Conservation (phyloP, 2,113 vertebrate genomes). For the Gymnogyps californianus region DNA sequence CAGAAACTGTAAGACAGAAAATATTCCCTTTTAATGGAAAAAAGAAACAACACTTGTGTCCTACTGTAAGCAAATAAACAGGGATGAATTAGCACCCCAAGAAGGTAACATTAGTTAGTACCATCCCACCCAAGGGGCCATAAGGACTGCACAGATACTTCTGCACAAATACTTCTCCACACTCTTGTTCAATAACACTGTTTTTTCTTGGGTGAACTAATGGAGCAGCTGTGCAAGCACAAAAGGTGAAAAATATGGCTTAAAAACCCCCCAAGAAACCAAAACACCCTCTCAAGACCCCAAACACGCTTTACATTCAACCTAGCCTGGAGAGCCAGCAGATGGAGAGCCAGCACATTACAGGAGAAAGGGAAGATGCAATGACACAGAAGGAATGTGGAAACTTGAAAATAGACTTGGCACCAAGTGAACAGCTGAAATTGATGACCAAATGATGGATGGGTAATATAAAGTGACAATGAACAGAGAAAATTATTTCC, state of each 20-base stretch:
- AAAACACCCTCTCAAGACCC: background rate
- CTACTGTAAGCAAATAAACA: background rate
- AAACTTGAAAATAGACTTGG: conserved; percentile 48
- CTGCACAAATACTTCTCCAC: background rate
- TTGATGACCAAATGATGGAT: conserved; percentile 11
- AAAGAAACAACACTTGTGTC: background rate
- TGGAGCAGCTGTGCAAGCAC: background rate
- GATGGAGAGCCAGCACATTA: background rate
- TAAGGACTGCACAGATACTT: background rate
- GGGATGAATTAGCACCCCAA: background rate
- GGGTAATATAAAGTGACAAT: conserved; percentile 15
- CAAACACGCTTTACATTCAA: background rate
- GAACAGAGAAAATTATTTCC: conserved; percentile 18
- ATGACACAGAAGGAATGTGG: conserved; percentile 8
- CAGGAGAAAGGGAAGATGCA: background rate
- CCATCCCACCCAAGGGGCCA: background rate
- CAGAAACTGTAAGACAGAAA: background rate
- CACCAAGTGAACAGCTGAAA: background rate
- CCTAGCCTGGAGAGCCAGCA: background rate
- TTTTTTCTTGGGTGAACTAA: background rate
- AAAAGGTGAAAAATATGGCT: background rate
- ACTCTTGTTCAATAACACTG: background rate
- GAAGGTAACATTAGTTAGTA: background rate
- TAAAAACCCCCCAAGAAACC: background rate
- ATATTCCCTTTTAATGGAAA: background rate